Base-by-base conservation (phyloP, 2,797 vertebrate species). In the Peromyscus attwateri region DNA sequence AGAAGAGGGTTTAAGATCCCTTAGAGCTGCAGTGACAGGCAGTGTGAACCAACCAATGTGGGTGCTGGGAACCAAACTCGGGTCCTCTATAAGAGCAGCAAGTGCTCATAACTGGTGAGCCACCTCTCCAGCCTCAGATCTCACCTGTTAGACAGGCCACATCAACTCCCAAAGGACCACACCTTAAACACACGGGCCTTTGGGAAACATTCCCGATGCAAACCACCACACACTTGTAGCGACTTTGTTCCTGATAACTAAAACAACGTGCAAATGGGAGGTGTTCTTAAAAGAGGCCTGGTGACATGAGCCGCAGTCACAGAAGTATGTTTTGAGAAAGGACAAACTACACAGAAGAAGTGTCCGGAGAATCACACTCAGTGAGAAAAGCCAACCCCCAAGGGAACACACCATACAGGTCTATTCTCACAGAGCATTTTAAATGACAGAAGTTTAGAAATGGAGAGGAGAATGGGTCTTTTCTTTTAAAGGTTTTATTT, bases 381-480 rank as follows among this genome's bases (percentile, higher is more conserved):
- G 16, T 66, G 84, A 85, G 60, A 81, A 90, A 89, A 93, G 57
- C 40, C 76, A 37, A 11, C 40, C 81, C 46, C 31, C 95, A 93
- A 37, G 37, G 6, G 23, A 87, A 62, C 11, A 68, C 12, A 37
- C 8, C 11, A 10, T 40, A 43, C 43, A 29, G 84, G 31, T 94
- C 7, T 14, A 84, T 49, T 85, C 55, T 19, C 40, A 27, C n/a
- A 91, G 81, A 46, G 31, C 71, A 87, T 76, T 87, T 87, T 66
- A 89, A 95, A 82, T 81, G 34, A 91, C 6, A 68, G 89, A 76
- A 52, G 23, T 34, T 89, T 57, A 64, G 9, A 91, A 90, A 76
- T 64, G 34, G 3, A 91, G 14, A 80, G 75, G 49, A 62, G 60
- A 79, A 70, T 49, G 12, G 11, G 43, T n/a, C 21, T 85, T 68